These are phyloP conservation scores for Acanthosepion esculentum DNA, from an alignment of 2,888 invertebrate species.

Conservation along the genomic window DNA sequence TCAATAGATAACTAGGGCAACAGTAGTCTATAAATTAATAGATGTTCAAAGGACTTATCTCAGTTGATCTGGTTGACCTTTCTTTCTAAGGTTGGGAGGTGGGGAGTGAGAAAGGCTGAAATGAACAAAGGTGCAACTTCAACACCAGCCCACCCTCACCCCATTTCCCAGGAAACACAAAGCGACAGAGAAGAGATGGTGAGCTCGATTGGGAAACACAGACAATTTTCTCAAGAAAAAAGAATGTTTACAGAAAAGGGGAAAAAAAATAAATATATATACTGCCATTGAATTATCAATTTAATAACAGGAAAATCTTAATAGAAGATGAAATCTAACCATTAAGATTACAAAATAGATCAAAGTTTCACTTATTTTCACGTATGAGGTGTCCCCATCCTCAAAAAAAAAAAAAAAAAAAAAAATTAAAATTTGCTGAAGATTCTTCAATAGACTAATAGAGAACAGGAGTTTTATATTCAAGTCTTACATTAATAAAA, in stretches of 20 bases:
- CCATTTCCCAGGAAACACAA: neutral
- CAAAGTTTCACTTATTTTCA: neutral
- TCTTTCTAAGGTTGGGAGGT: neutral
- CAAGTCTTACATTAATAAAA: too few species aligned
- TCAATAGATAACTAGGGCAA: too few species aligned
- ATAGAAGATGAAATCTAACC: neutral
- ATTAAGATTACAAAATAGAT: neutral
- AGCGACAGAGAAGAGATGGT: neutral
- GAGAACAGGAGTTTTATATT: too few species aligned
- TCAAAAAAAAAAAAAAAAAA: too few species aligned
- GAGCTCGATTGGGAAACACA: neutral
- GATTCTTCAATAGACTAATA: too few species aligned
- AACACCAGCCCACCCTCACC: neutral
- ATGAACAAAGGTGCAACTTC: neutral
- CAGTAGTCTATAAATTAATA: too few species aligned
- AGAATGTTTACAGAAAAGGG: neutral
- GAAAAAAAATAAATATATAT: neutral
- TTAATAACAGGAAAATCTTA: neutral
- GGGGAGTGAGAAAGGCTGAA: neutral
- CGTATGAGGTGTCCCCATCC: neutral
- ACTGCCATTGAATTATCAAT: neutral
- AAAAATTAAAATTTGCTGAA: too few species aligned
- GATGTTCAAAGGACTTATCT: too few species aligned
- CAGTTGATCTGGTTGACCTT: neutral
- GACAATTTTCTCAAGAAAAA: neutral